Percentiles rank a stretch among this genome's conserved stretches.
phyloP scores from a whole-genome alignment of 2,888 invertebrate species.

The Drosophila eohydei region DNA sequence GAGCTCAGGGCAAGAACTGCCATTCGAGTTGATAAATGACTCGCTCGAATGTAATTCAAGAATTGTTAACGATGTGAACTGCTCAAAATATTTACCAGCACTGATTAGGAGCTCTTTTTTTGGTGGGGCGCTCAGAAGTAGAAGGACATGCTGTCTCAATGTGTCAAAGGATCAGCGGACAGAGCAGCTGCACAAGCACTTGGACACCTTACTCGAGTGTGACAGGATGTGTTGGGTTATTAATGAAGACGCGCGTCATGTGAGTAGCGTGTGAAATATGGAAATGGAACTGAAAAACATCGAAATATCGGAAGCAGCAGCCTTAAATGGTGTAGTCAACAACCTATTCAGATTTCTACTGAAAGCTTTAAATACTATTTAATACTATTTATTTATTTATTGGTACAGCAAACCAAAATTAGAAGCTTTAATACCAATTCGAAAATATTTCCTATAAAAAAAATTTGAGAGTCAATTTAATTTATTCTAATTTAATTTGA shows the following conservation, averaged over 20 bases:
- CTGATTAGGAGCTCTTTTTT: constrained; percentile 26
- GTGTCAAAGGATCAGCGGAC: constrained; percentile 59
- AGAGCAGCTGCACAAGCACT: constrained; percentile 39
- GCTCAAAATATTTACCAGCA: constrained; percentile 56
- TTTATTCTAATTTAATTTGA: no score
- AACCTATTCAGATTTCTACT: neutral
- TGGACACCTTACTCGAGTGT: constrained; percentile 55
- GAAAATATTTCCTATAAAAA: no score
- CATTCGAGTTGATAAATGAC: constrained; percentile 38
- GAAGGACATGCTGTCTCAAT: constrained; percentile 26
- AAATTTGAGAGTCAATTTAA: no score
- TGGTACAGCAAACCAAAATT: no score
- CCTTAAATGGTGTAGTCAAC: neutral
- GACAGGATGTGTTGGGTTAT: constrained; percentile 50
- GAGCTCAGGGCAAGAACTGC: neutral
- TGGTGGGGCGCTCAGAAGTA: neutral
- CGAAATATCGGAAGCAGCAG: neutral
- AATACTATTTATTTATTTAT: no score
- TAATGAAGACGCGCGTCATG: constrained; percentile 45
- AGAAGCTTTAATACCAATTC: no score
- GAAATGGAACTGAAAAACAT: constrained; percentile 10
- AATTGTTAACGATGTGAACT: constrained; percentile 34
- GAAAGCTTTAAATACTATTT: no score
- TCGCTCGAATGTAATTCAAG: constrained; percentile 26
- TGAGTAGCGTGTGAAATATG: constrained; percentile 61